Base-by-base conservation (phyloP, 1,140 invertebrate genomes). In the Temnothorax nylanderi region DNA sequence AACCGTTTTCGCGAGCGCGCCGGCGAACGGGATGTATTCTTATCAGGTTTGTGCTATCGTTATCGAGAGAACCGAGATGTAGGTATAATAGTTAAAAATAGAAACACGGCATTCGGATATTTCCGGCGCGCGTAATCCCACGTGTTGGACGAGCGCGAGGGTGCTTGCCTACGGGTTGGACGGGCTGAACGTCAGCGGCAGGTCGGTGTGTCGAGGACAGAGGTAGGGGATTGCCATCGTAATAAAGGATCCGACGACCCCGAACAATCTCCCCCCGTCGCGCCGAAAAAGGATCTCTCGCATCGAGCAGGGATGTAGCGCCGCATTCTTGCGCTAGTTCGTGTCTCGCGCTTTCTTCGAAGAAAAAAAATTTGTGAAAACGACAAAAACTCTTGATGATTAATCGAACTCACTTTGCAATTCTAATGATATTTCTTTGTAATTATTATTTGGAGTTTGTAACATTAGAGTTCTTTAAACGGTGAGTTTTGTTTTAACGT, bases 241-340 rank as follows among this genome's bases (percentile, higher is more conserved):
- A 91, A 92, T 92, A 92, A 92, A 91, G 88, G 89, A 91, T 92
- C 82, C 88, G 88, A 87, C 81, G 91, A 91, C 72, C 89, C 89
- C 90, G 81, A 85, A 89, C 87, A 91, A 87, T 78, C 86, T 84
- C 81, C 82, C 85, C 58, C 67, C 47, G 26, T 71, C 65, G 64
- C 26, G 51, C 26, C 60, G 88, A 62, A 87, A 71, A 87, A 82
- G 85, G 87, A 80, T 67, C 75, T 67, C 75, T 72, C 21, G 56
- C 56, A 32, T 58, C 65, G 65, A 65, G 58, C 64, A 18, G 34
- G 54, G 32, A 13, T 60, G 44, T 60, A 62, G 26, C 69, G 54
- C 1, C 54, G 51, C 54, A 37, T 72, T 56, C 65, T 64, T 13
- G 58, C 21, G 18, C 32, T 13, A 41, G 62, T 80, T 37, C 7